Evolutionary conservation across 1,140 invertebrate genomes (phyloP).

Genomic region (Agrypnia vestita): DNA sequence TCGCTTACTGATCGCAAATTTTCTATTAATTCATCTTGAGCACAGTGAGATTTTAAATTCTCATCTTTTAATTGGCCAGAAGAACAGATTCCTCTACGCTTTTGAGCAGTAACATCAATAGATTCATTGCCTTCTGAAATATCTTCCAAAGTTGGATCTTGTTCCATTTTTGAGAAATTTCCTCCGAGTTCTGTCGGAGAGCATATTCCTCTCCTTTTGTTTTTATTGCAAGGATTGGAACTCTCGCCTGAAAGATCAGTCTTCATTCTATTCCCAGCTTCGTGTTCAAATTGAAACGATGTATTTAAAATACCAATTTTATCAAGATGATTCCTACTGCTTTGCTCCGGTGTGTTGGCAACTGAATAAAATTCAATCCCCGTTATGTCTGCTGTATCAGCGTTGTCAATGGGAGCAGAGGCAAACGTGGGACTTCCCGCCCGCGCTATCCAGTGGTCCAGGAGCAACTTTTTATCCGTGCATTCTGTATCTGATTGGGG

Average conservation of each 20-base stretch:
- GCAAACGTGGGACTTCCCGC: slow-evolving; percentile 70
- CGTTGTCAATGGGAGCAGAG: slow-evolving; percentile 66
- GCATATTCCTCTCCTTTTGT: slow-evolving; percentile 69
- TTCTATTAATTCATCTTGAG: slow-evolving; percentile 1
- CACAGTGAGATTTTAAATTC: slow-evolving; percentile 50
- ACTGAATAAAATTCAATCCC: slow-evolving; percentile 71
- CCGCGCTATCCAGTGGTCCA: slow-evolving; percentile 72
- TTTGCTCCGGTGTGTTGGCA: slow-evolving; percentile 65
- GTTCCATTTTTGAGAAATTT: slow-evolving; percentile 67
- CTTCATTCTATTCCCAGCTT: slow-evolving; percentile 42
- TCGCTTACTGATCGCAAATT: slow-evolving; percentile 49
- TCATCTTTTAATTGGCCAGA: slow-evolving; percentile 69
- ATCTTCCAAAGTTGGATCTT: slow-evolving; percentile 44
- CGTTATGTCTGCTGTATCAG: slow-evolving; percentile 65
- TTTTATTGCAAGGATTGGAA: slow-evolving; percentile 48
- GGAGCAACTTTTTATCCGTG: slow-evolving; percentile 71
- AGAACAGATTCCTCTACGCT: slow-evolving; percentile 74
- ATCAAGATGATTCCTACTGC: slow-evolving; percentile 46
- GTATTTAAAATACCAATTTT: slow-evolving; percentile 50
- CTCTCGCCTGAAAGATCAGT: slow-evolving; percentile 39
- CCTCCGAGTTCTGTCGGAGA: slow-evolving; percentile 69
- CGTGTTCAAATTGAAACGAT: slow-evolving; percentile 56
- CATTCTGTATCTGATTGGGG: slow-evolving; percentile 64
- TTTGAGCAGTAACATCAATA: slow-evolving; percentile 69
- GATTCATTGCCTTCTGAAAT: slow-evolving; percentile 38